These are phyloP conservation scores for Tortrix viridana DNA, from an alignment of 2,888 invertebrate species.

Conservation along the genomic window DNA sequence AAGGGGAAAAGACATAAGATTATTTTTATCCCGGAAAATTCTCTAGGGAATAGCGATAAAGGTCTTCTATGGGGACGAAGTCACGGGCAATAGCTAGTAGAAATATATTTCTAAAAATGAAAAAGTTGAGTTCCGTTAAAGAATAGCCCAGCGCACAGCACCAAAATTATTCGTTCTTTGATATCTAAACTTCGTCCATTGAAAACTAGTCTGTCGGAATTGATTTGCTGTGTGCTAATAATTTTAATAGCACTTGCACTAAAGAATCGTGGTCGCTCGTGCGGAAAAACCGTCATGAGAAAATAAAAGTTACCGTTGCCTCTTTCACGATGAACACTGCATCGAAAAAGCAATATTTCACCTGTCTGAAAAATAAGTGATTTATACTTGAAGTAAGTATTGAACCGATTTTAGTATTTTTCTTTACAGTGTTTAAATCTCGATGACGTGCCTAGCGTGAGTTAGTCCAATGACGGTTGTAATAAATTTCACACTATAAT, in stretches of 20 bases:
- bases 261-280: conserved; percentile 30
- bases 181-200: no score
- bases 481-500: conserved; percentile 30
- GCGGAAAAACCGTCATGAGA: conserved; percentile 38
- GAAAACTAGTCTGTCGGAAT: conserved; percentile 3
- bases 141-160: no score
- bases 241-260: conserved; percentile 32
- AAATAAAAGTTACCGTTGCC: conserved; percentile 33
- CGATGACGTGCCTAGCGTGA: conserved; percentile 19
- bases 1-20: no score
- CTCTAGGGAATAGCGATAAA: no score
- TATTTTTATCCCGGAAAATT: no score
- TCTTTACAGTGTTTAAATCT: conserved; percentile 2
- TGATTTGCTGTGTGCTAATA: conserved; percentile 33
- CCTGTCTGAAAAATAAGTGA: conserved; percentile 22
- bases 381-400: conserved; percentile 14
- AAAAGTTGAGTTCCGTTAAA: no score
- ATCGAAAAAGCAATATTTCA: conserved; percentile 29
- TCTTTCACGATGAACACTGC: conserved; percentile 26
- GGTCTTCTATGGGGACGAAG: no score
- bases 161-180: no score
- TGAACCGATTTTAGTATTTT: conserved; percentile 16
- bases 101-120: no score
- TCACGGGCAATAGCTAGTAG: no score
- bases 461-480: conserved; percentile 7